Base-by-base conservation (phyloP, 2,797 vertebrate species). In the Eupleurogrammus muticus region DNA sequence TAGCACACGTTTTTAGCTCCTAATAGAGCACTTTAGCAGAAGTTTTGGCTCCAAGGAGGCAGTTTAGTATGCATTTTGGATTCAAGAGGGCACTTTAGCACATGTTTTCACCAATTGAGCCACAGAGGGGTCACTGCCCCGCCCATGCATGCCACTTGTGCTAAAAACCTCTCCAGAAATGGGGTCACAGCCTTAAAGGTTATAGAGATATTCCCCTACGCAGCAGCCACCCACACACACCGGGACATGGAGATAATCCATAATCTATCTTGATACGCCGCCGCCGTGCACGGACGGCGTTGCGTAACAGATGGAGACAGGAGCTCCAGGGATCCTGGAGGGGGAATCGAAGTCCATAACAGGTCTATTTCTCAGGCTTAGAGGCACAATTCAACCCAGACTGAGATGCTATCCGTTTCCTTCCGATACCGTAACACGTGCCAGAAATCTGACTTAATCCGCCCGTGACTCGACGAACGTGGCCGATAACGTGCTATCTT, bases 381-480 rank as follows among this genome's bases (percentile, higher is more conserved):
- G 16, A 28, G 66, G 72, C 68, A 5, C 61, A 79, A 73, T 80
- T 76, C 71, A 69, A 19, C 44, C 23, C 53, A 58, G 56, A 74
- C 68, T 36, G 32, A 80, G 65, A 83, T 58, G 28, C 74, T 57
- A 73, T 79, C 80, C 68, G n/a, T 52, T 19, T 40, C 53, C 66
- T 77, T 67, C 24, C 68, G 32, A 5, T 47, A 17, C 66, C 0
- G 56, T 34, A 74, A 77, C 75, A 73, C 51, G 64, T 81, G 68
- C 38, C 70, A 66, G 73, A 83, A 62, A 77, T 70, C 69, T 61
- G 75, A 73, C 57, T 82, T 86, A 87, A 84, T 83, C 78, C 74
- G 21, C n/a, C 78, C 73, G 21, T 19, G 66, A 79, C 63, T 83
- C 72, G 68, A 36, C 72, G 70, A 79, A 69, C 13, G 21, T 35